phyloP scores from a whole-genome alignment of 2,797 vertebrate genomes.

The Argyrosomus regius region DNA sequence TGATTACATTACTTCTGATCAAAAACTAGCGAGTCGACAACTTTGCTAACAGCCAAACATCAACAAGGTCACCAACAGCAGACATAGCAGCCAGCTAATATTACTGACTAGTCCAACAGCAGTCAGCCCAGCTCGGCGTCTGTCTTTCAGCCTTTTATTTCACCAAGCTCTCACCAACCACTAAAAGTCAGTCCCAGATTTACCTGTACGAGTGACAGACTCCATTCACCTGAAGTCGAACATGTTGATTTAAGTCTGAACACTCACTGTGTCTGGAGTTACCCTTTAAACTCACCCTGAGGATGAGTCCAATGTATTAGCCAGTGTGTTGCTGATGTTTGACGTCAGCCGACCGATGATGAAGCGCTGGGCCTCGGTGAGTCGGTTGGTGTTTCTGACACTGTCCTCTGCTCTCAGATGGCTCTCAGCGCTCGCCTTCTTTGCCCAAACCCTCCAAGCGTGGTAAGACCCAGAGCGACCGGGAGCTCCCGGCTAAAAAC shows the following conservation, averaged over 20 bases:
- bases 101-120: no score
- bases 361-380: slow-evolving; percentile 12
- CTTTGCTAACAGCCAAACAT: no score
- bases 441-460: slow-evolving; percentile 92
- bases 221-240: no score
- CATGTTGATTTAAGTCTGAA: slow-evolving; percentile 10
- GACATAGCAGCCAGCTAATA: no score
- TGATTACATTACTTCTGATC: no score
- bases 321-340: slow-evolving; percentile 9
- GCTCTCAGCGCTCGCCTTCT: slow-evolving; percentile 90
- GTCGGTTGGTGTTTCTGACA: slow-evolving; percentile 43
- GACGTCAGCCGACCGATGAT: slow-evolving; percentile 5
- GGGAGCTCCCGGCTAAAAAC: slow-evolving; percentile 26
- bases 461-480: slow-evolving; percentile 88
- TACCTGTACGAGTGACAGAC: no score
- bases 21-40: no score
- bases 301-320: not conserved
- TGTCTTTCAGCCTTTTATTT: no score
- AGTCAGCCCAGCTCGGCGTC: no score
- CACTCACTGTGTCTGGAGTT: not conserved
- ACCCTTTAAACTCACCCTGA: not conserved
- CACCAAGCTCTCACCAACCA: no score
- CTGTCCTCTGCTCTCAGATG: slow-evolving; percentile 90
- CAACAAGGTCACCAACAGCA: no score
- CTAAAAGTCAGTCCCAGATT: no score